Conservation (phyloP, 92 coral and sea anemone genomes). For the Montipora capitata region DNA sequence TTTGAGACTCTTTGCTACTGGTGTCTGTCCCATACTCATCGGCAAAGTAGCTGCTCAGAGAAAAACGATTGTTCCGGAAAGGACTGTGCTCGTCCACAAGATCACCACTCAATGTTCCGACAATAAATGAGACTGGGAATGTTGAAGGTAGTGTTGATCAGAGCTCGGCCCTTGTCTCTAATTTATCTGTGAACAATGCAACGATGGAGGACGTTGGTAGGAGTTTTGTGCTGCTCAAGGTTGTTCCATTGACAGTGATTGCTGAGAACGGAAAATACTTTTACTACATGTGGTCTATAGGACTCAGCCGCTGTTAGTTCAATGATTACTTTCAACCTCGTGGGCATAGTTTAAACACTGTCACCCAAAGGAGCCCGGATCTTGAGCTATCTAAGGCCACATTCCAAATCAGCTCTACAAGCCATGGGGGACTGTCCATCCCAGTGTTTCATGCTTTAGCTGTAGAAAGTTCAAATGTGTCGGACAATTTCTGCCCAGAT, state of each 20-base stretch:
- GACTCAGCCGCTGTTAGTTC: constrained; percentile 73
- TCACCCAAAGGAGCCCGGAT: constrained; percentile 3
- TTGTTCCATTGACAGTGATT: constrained; percentile 37
- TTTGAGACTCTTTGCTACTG: constrained; percentile 58
- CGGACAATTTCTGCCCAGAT: constrained; percentile 66
- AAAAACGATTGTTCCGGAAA: too few relatives aligned
- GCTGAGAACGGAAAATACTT: constrained; percentile 22
- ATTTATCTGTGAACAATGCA: constrained; percentile 1
- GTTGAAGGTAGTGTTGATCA: too few relatives aligned
- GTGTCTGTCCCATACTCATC: constrained; percentile 39
- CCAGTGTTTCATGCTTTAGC: constrained; percentile 67
- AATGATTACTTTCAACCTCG: constrained; percentile 61
- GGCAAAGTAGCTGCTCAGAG: not conserved
- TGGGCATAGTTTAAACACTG: not conserved
- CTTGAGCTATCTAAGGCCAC: constrained; percentile 23
- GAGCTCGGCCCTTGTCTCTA: too few relatives aligned
- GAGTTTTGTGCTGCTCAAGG: constrained; percentile 52
- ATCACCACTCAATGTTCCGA: too few relatives aligned
- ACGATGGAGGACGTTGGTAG: constrained; percentile 5
- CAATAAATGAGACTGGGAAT: too few relatives aligned
- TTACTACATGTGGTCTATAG: constrained; percentile 55
- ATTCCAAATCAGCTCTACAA: constrained; percentile 14
- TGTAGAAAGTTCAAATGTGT: constrained; percentile 51
- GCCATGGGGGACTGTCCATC: constrained; percentile 25
- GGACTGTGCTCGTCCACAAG: too few relatives aligned